phyloP scores from a whole-genome alignment of 2,888 invertebrate genomes.

The Habrosyne pyritoides region DNA sequence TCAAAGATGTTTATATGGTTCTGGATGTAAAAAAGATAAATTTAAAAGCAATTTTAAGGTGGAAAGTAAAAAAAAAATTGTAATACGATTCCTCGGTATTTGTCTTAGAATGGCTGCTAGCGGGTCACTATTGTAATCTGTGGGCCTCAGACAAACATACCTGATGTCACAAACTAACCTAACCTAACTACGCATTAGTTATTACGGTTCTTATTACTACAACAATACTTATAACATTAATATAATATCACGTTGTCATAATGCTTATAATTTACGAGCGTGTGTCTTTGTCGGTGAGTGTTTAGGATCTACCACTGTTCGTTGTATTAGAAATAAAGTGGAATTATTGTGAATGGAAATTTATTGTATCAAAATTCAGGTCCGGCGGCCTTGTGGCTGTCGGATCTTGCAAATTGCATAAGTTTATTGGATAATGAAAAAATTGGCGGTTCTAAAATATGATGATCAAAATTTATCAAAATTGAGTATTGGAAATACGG shows the following conservation, averaged over 20 bases:
- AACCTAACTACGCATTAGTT: conserved; percentile 81
- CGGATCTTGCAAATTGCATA: conserved; percentile 60
- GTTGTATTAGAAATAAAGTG: conserved; percentile 79
- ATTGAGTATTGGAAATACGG: conserved; percentile 55
- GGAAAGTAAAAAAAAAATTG: conserved; percentile 65
- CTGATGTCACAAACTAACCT: conserved; percentile 75
- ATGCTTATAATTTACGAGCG: conserved; percentile 84
- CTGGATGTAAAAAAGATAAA: conserved; percentile 83
- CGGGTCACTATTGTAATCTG: conserved; percentile 82
- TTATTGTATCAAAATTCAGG: conserved; percentile 65
- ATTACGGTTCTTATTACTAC: conserved; percentile 80
- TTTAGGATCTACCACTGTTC: conserved; percentile 80
- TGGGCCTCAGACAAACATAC: conserved; percentile 77
- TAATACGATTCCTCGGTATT: conserved; percentile 78
- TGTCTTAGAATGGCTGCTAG: conserved; percentile 77
- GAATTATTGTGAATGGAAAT: conserved; percentile 63
- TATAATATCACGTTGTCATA: conserved; percentile 84
- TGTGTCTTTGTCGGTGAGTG: conserved; percentile 84
- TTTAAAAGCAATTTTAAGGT: conserved; percentile 76
- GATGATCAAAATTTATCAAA: conserved; percentile 74
- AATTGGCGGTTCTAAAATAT: conserved; percentile 72
- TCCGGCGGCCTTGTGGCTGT: conserved; percentile 35
- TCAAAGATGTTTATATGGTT: conserved; percentile 85
- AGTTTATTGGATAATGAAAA: conserved; percentile 51
- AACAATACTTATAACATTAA: conserved; percentile 80